phyloP scores from a whole-genome alignment of 1,140 invertebrate species.

The Nomia melanderi region DNA sequence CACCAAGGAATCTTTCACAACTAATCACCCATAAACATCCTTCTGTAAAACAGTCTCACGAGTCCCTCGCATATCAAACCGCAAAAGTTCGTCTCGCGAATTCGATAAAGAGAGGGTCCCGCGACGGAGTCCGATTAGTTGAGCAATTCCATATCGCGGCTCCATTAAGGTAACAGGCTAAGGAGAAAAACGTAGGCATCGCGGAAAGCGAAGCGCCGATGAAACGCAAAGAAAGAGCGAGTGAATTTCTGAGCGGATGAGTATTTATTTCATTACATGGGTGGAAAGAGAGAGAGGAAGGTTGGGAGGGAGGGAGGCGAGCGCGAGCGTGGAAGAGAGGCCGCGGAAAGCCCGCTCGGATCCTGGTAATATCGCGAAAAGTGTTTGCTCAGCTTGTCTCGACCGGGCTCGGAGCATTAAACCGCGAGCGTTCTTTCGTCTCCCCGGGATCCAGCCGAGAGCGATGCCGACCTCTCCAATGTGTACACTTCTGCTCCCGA shows the following conservation, averaged over 20 bases:
- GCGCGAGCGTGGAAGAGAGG: conserved; percentile 38
- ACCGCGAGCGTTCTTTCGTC: conserved; percentile 70
- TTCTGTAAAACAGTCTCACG: too few species aligned
- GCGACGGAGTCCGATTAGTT: too few species aligned
- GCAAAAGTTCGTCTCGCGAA: too few species aligned
- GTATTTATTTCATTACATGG: conserved; percentile 57
- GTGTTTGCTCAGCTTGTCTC: conserved; percentile 76
- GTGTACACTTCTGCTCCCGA: conserved; percentile 56
- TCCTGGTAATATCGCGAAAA: conserved; percentile 74
- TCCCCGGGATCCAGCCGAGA: conserved; percentile 47
- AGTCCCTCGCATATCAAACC: too few species aligned
- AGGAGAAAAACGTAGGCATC: not conserved
- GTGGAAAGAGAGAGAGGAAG: not conserved
- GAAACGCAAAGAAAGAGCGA: conserved; percentile 40
- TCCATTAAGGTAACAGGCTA: not conserved
- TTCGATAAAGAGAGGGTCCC: too few species aligned
- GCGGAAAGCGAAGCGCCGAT: conserved; percentile 21
- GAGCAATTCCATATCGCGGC: too few species aligned
- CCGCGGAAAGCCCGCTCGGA: conserved; percentile 57
- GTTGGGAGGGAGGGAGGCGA: too few species aligned
- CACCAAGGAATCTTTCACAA: too few species aligned
- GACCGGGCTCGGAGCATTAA: conserved; percentile 71
- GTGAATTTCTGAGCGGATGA: conserved; percentile 40
- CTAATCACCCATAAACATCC: too few species aligned
- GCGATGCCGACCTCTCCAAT: conserved; percentile 46